Percentiles rank a stretch among this genome's conserved stretches.
Conservation (phyloP, 2,797 vertebrate species). For the Nasua narica region DNA sequence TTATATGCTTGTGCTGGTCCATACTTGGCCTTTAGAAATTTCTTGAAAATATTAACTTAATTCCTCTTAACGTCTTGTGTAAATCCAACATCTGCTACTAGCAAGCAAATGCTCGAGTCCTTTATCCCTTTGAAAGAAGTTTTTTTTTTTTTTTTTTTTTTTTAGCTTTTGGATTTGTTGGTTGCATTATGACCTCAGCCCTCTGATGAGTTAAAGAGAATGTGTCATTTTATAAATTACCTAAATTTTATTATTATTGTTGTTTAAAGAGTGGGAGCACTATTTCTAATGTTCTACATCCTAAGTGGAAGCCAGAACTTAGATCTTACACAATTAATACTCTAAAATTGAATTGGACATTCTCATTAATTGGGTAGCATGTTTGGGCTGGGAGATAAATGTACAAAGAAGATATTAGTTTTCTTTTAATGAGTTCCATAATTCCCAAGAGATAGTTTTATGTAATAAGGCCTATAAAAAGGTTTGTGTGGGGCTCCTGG, state of each 20-base stretch:
- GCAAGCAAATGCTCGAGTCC: background rate
- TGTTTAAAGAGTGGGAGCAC: background rate
- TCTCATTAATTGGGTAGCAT: background rate
- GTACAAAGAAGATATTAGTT: background rate
- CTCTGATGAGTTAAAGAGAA: background rate
- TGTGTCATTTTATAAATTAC: background rate
- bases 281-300: background rate
- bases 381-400: background rate
- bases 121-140: background rate
- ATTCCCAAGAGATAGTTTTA: background rate
- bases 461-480: background rate
- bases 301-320: background rate
- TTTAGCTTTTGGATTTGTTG: background rate
- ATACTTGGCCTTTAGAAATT: background rate
- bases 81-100: background rate
- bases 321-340: background rate
- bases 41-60: background rate
- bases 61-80: background rate
- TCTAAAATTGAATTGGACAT: background rate
- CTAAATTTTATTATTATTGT: background rate
- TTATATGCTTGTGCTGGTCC: background rate
- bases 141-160: background rate
- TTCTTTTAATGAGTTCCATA: background rate
- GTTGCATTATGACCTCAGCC: background rate
- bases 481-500: too few relatives aligned